Percentiles rank a stretch among this genome's conserved stretches.
phyloP scores from a whole-genome alignment of 2,113 vertebrate species.

The Rhodinocichla rosea region DNA sequence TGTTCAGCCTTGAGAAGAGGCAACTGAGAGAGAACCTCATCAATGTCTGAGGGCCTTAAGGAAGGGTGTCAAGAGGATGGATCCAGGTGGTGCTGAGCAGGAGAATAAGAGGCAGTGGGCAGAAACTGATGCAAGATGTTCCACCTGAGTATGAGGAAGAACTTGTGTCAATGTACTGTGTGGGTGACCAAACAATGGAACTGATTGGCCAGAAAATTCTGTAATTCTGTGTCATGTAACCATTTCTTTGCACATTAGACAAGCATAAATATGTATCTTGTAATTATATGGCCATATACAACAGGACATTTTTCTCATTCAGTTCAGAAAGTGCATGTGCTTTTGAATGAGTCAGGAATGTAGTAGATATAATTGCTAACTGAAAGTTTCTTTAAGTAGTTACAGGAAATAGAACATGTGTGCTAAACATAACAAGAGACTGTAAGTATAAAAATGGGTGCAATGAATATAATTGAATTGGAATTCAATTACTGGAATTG shows the following conservation, averaged over 20 bases:
- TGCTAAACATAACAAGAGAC: not conserved
- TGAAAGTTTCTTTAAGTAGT: not conserved
- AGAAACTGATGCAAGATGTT: not conserved
- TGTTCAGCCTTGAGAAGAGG: not conserved
- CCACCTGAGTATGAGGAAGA: not conserved
- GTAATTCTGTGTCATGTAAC: not conserved
- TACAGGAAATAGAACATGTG: not conserved
- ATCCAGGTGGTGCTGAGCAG: not conserved
- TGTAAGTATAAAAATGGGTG: not conserved
- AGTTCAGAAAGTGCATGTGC: not conserved
- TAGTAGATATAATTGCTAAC: not conserved
- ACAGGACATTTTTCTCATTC: not conserved
- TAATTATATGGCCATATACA: not conserved
- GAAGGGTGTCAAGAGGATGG: not conserved
- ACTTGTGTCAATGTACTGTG: not conserved
- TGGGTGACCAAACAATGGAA: not conserved
- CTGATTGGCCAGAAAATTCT: not conserved
- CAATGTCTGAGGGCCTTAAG: not conserved
- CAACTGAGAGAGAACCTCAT: not conserved
- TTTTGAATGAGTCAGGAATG: fast-evolving
- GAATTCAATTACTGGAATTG: not conserved
- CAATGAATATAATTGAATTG: not conserved
- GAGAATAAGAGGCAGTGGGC: not conserved
- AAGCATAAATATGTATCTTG: not conserved
- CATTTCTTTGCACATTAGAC: not conserved